A percentile compares a stretch with the other conserved stretches of the same genome.
These are phyloP conservation scores for Hipposideros larvatus DNA, from an alignment of 2,797 vertebrate genomes.

Conservation along the genomic window DNA sequence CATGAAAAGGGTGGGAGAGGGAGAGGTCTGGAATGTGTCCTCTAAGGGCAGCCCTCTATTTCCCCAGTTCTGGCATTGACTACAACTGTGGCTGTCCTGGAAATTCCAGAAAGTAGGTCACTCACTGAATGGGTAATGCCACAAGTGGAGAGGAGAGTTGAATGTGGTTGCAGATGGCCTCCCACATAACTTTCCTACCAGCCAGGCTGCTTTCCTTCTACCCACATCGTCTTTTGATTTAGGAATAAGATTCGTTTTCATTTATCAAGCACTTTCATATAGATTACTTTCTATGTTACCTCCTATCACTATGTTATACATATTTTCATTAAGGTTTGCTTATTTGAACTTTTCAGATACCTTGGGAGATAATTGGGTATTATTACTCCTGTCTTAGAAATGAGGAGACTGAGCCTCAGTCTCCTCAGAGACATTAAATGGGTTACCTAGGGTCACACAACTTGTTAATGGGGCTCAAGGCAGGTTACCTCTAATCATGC, in stretches of 20 bases:
- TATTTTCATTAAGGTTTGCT: neutral
- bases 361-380: neutral
- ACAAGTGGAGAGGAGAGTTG: constrained; percentile 26
- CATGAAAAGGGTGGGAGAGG: neutral
- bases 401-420: neutral
- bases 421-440: neutral
- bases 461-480: neutral
- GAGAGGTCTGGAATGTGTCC: neutral
- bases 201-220: neutral
- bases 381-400: constrained; percentile 33
- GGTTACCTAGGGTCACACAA: neutral
- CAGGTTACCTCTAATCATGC: neutral
- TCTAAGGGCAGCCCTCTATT: constrained; percentile 3
- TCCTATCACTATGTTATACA: neutral
- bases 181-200: constrained; percentile 68
- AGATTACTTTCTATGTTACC: neutral
- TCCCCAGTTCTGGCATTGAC: constrained; percentile 34
- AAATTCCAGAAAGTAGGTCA: constrained; percentile 76
- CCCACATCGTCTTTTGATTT: constrained; percentile 46
- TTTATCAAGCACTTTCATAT: constrained; percentile 29
- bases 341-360: neutral
- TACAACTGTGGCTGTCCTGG: constrained; percentile 61
- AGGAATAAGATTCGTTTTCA: constrained; percentile 54
- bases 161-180: constrained; percentile 63
- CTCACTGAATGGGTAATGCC: constrained; percentile 32